phyloP scores from a whole-genome alignment of 2,113 vertebrate genomes.

The Barnardius zonarius region DNA sequence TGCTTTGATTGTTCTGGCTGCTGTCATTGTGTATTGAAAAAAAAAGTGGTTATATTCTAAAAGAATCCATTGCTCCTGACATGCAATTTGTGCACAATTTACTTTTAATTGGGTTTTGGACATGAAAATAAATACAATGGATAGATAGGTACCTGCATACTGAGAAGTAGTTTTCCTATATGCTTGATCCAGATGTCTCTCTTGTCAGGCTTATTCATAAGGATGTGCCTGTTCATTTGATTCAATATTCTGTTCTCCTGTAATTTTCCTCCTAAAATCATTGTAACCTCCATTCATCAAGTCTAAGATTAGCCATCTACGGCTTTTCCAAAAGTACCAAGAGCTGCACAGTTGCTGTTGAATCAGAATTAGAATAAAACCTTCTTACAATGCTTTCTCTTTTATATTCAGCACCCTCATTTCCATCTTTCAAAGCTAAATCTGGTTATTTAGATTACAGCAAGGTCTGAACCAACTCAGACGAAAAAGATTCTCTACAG shows the following conservation, averaged over 20 bases:
- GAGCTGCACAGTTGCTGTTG: conserved; percentile 28
- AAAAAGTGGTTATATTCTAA: background rate
- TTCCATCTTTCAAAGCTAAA: conserved; percentile 56
- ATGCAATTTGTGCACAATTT: background rate
- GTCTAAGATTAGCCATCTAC: conserved; percentile 20
- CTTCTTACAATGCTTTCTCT: conserved; percentile 30
- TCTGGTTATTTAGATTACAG: conserved; percentile 58
- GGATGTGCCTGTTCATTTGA: background rate
- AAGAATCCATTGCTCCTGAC: background rate
- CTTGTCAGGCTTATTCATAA: conserved; percentile 16
- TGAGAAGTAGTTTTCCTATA: background rate
- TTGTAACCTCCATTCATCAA: conserved; percentile 17
- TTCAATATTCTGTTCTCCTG: background rate
- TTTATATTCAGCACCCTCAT: conserved; percentile 40
- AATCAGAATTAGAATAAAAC: conserved; percentile 56
- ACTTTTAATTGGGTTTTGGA: conserved; percentile 7
- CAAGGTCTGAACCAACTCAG: conserved; percentile 26
- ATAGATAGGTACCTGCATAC: background rate
- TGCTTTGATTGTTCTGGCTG: background rate
- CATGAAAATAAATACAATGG: background rate
- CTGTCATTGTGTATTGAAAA: background rate
- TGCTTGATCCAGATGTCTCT: background rate
- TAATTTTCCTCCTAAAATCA: conserved; percentile 39
- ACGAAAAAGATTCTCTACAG: conserved; percentile 44
- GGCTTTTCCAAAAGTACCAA: conserved; percentile 40